These are phyloP conservation scores for Berghia stephanieae DNA, from an alignment of 1,140 invertebrate genomes.

Conservation along the genomic window DNA sequence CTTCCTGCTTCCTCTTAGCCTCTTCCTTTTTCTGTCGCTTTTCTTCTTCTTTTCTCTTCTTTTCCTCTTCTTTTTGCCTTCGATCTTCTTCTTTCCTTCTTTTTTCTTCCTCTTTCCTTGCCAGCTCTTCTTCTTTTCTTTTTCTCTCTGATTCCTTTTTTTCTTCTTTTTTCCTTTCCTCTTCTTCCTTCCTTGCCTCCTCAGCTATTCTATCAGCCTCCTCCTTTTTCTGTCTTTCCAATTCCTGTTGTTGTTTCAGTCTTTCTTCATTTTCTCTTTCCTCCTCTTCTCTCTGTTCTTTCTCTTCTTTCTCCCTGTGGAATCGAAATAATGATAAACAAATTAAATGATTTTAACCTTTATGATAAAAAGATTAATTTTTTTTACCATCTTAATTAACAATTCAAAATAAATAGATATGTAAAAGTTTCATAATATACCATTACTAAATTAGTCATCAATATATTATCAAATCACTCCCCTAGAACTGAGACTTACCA, in stretches of 20 bases:
- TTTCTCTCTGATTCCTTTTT: conserved; percentile 35
- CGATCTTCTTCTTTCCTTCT: conserved; percentile 32
- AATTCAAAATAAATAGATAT: neutral
- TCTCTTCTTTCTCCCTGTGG: conserved; percentile 29
- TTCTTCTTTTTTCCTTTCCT: conserved; percentile 34
- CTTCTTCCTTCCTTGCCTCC: conserved; percentile 29
- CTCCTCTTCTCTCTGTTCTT: conserved; percentile 18
- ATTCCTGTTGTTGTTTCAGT: conserved; percentile 20
- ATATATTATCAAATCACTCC: neutral
- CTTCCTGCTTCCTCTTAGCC: conserved; percentile 22
- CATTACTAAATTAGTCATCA: neutral
- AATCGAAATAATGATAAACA: too few species aligned
- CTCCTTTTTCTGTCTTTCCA: conserved; percentile 16
- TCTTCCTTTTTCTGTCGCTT: conserved; percentile 33
- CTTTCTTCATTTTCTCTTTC: conserved; percentile 24
- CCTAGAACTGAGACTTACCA: neutral
- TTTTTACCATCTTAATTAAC: too few species aligned
- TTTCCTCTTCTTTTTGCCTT: conserved; percentile 29
- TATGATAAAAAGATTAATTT: too few species aligned
- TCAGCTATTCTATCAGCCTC: conserved; percentile 28
- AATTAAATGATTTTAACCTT: too few species aligned
- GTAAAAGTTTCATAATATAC: neutral
- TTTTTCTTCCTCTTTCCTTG: conserved; percentile 32
- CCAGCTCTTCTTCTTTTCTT: conserved; percentile 36
- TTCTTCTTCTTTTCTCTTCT: conserved; percentile 33